Conservation (phyloP, 2,888 invertebrate genomes). For the Lasioglossum pauxillum region DNA sequence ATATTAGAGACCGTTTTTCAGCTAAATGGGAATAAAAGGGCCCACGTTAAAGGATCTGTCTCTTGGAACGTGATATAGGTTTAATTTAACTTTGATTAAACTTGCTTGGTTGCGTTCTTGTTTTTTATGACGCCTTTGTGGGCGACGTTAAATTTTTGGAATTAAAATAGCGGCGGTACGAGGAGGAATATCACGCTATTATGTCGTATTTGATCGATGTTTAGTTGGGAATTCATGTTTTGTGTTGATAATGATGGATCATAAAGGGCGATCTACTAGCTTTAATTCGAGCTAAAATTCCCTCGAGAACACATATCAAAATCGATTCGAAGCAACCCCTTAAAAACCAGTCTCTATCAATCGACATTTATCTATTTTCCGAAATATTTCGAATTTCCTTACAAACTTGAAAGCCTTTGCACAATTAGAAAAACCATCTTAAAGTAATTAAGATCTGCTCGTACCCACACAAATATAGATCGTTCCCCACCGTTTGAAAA, state of each 20-base stretch:
- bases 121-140: background rate
- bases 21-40: background rate
- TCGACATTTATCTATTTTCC: no score
- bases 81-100: background rate
- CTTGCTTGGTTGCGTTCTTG: background rate
- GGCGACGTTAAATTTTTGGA: background rate
- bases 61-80: background rate
- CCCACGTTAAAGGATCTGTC: background rate
- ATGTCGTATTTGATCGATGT: no score
- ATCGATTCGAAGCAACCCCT: no score
- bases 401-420: background rate
- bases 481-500: background rate
- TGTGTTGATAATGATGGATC: no score
- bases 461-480: background rate
- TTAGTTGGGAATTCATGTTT: no score
- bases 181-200: no score
- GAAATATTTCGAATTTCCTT: no score
- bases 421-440: background rate
- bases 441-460: background rate
- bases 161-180: no score
- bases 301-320: background rate
- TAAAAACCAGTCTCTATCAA: no score
- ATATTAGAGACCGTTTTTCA: slow-evolving; percentile 6
- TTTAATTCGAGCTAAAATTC: background rate
- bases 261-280: no score